Evolutionary conservation across 2,797 vertebrate genomes (phyloP), one percentile per base, ranked within the genome.

Genomic region (Triplophysa yarkandensis): DNA sequence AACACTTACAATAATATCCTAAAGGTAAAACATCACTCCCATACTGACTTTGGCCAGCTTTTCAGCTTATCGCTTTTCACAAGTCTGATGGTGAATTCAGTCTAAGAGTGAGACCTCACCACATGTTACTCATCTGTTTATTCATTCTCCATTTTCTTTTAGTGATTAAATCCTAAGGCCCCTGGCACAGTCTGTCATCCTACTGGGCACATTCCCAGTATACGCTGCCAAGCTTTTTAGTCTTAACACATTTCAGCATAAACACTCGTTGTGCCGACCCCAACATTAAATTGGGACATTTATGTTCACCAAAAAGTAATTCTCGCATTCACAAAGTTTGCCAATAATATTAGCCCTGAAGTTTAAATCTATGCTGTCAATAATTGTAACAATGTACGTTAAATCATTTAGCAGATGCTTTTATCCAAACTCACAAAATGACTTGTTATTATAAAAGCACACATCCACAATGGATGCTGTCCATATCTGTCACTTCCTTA

Each of bases 11-110:
- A 63, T 44, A 64, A 62, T 44, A 65, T 54, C 39, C 27, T 60
- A 27, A 72, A 68, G 44, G 58, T 77, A 57, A 75, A 41, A 76
- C 57, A 57, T 21, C 70, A 68, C 55, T 77, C 43, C 36, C 36
- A 71, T 74, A 58, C 58, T 43, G 41, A 58, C 55, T 75, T 65
- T 66, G 57, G 61, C 57, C 52, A 13, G 11, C 5, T 5, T 61
- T 69, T 54, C 21, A 16, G 19, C 48, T 69, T 28, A 67, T 74
- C 25, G 11, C 55, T 71, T 43, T 27, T 28, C 54, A 43, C 39
- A 69, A 34, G 57, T 21, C 60, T 25, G 28, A 9, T 7, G 25
- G 8, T 30, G 70, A 13, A 17, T 39, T 39, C 10, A 28, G 44
- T 65, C 28, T 23, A 74, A 54, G 1, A 46, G 19, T 4, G 48